Base-by-base conservation (phyloP, 2,113 vertebrate species). In the Psettodes erumei region DNA sequence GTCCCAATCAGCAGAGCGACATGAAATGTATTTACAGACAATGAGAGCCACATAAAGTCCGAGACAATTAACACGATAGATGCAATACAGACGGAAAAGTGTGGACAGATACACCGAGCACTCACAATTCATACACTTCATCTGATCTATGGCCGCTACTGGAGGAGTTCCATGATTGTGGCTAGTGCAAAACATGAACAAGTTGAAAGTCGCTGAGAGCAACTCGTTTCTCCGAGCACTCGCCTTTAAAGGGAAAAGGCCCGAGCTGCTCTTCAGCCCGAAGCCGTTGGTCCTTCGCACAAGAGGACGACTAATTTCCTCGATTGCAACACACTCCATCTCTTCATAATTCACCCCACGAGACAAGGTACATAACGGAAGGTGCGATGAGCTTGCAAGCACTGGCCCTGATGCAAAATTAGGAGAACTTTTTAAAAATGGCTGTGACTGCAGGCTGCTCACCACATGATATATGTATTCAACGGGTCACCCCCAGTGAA, bases 1-100 rank as follows among this genome's bases (percentile, higher is more conserved):
- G 37, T 62, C 77, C 62, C 67, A 25, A 55, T 81, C 72, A 81
- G 74, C 56, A 86, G 71, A 80, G 81, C 27, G 19, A 83, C 81
- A 73, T 53, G 67, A 75, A 78, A 77, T 60, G 47, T 85, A 88
- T 87, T 88, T 84, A 90, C 87, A 90, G 35, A 83, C 63, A 32
- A 65, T 7, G 21, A 43, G 25, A 69, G 18, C 42, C 59, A 58
- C 58, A 32, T 6, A 19, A 13, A 62, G 70, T 71, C 60, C 56
- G n/a, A 82, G 11, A 64, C 33, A 50, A 33, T 9, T 27, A n/a
- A 38, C 37, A 19, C 47, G 40, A 64, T 15, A 25, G 48, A 75
- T 3, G 38, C 3, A 1, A 45, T 76, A 75, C 73, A 65, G 51
- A 68, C 58, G 7, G 37, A 68, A 25, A 50, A 37, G 61, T 19